These are phyloP conservation scores for Bombus ignitus DNA, from an alignment of 1,140 invertebrate genomes.

Conservation along the genomic window DNA sequence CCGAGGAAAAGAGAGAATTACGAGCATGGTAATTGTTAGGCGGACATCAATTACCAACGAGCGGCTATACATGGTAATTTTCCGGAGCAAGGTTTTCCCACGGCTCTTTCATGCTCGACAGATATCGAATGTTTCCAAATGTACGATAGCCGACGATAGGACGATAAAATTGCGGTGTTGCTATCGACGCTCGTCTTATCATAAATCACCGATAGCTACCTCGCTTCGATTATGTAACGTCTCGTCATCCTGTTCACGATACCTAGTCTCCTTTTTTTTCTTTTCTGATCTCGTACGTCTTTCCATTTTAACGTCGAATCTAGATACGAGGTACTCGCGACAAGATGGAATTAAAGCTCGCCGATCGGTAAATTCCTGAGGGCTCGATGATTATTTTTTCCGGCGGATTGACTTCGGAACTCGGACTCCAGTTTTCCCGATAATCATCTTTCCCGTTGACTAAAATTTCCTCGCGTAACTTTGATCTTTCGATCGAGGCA, in stretches of 20 bases:
- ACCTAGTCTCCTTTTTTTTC: too few species aligned
- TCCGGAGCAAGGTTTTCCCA: neutral
- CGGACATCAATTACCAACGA: conserved; percentile 9
- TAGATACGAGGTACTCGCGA: neutral
- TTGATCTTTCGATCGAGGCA: neutral
- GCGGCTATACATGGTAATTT: neutral
- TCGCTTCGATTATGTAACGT: conserved; percentile 21
- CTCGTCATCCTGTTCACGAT: neutral
- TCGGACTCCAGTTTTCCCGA: neutral
- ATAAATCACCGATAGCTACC: conserved; percentile 24
- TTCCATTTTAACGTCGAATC: neutral
- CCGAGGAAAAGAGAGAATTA: conserved; percentile 13
- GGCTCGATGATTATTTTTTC: neutral
- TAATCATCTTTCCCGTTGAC: conserved; percentile 15
- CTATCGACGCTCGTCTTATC: conserved; percentile 40
- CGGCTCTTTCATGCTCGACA: neutral
- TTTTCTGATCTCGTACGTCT: neutral
- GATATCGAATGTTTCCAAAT: conserved; percentile 36
- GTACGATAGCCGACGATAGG: too few species aligned
- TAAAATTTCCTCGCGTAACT: conserved; percentile 11
- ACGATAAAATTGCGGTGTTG: conserved; percentile 9
- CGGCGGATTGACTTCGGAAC: neutral
- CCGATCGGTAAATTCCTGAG: neutral
- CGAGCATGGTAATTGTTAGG: conserved; percentile 2
- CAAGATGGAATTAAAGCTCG: neutral